Evolutionary conservation across 1,140 invertebrate species (phyloP), one percentile per base, ranked within the genome.

Genomic region (Apocrypta bakeri): DNA sequence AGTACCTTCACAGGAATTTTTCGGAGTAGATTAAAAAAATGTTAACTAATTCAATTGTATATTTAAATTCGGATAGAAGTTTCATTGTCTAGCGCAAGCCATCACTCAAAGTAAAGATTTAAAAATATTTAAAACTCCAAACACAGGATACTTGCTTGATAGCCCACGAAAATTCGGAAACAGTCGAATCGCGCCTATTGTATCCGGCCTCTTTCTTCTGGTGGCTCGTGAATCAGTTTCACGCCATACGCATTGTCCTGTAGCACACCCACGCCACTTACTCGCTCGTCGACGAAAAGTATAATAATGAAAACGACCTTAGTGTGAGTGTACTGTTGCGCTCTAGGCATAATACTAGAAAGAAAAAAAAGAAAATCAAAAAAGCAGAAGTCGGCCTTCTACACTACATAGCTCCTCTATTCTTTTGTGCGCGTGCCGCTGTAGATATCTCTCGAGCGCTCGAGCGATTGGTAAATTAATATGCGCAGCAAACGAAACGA

Each of bases 121-220:
- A 24, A 24, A 24, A 64, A 11, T 64, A 64, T 9, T n/a, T n/a
- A 27, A 24, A 17, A 37, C 40, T 12, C 7, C 17, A 56, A 12
- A 29, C 61, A 1, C 42, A 74, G 42, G 72, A 74, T 74, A 9
- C 42, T 11, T 21, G 72, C n/a, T 74, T 61, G n/a, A 74, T 48
- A 56, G 72, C 72, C 25, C 72, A 74, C 24, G 72, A 74, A 74
- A 74, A 74, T 74, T 74, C 42, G 72, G 72, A 72, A 42, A 25
- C 25, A 9, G 9, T 9, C 33, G 33, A 37, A 37, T n/a, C n/a
- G n/a, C n/a, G 11, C 21, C 31, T 21, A 72, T 40, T 40, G 69
- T 72, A 42, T 72, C 69, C 42, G 72, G 72, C 37, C 72, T 72
- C 40, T 56, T 29, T 74, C 42, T 56, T 29, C 29, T 17, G 9